Percentiles rank a stretch among this genome's conserved stretches.
These are phyloP conservation scores for Chromis chromis DNA, from an alignment of 2,797 vertebrate genomes.

Conservation along the genomic window DNA sequence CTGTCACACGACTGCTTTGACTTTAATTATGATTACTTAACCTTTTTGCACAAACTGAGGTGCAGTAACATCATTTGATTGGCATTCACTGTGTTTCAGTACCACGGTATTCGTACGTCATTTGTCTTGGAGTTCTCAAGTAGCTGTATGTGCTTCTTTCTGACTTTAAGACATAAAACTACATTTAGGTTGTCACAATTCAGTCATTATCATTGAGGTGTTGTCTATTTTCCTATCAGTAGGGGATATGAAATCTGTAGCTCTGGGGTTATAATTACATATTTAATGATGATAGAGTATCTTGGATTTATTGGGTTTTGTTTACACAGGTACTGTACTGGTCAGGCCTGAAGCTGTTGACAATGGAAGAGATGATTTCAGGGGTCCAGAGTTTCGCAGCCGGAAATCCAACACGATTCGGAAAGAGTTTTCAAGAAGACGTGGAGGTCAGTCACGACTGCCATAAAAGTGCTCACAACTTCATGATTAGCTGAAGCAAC, in stretches of 20 bases:
- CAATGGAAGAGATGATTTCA: slow-evolving; percentile 97
- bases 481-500: background rate
- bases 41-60: background rate
- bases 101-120: no score
- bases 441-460: slow-evolving; percentile 87
- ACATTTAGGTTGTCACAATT: background rate
- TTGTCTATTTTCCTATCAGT: background rate
- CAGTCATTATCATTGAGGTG: background rate
- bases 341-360: slow-evolving; percentile 95
- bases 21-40: background rate
- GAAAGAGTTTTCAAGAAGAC: slow-evolving; percentile 91
- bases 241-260: background rate
- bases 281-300: background rate
- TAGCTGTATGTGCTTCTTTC: background rate
- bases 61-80: no score
- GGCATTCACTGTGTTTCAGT: background rate
- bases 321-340: slow-evolving; percentile 91
- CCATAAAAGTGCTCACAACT: background rate
- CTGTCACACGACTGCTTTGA: background rate
- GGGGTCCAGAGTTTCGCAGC: slow-evolving; percentile 97
- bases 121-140: background rate
- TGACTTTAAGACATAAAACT: background rate
- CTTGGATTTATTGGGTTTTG: slow-evolving; percentile 19
- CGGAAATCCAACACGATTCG: slow-evolving; percentile 85
- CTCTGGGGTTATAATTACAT: background rate